Percentiles rank a stretch among this genome's conserved stretches.
Evolutionary conservation across 1,140 invertebrate species (phyloP).

Genomic region (Drusus annulatus): DNA sequence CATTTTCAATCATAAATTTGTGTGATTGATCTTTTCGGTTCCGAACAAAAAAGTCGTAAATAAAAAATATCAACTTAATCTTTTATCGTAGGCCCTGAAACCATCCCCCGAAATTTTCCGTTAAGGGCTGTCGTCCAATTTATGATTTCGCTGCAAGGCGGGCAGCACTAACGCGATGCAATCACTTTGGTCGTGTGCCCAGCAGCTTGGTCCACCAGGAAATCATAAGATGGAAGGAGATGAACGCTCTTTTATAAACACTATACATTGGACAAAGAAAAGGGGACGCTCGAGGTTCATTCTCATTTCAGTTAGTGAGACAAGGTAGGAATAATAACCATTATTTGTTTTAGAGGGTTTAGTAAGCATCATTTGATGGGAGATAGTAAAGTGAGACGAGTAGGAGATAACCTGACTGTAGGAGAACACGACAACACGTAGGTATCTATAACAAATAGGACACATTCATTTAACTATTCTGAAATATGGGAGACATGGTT

Average conservation of each 20-base stretch:
- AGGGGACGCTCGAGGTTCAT: background rate
- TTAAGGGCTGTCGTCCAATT: conserved; percentile 26
- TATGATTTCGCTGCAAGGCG: conserved; percentile 16
- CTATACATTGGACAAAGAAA: background rate
- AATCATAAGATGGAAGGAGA: conserved; percentile 3
- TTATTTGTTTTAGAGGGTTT: too few relatives aligned
- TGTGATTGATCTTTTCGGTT: too few relatives aligned
- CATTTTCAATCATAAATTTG: too few relatives aligned
- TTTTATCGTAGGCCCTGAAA: background rate
- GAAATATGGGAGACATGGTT: too few relatives aligned
- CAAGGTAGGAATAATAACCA: background rate
- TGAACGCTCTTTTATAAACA: conserved; percentile 2
- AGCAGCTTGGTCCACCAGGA: conserved; percentile 2
- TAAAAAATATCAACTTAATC: background rate
- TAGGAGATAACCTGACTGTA: too few relatives aligned
- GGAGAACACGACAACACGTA: too few relatives aligned
- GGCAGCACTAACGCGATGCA: background rate
- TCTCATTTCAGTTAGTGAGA: background rate
- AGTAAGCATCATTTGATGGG: too few relatives aligned
- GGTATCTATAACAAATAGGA: too few relatives aligned
- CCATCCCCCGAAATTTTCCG: background rate
- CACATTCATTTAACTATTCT: too few relatives aligned
- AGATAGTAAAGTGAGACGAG: too few relatives aligned
- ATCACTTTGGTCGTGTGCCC: background rate
- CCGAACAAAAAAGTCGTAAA: background rate